Percentiles rank a stretch among this genome's conserved stretches.
Conservation (phyloP, 2,797 vertebrate species). For the Sebastes wilsoni region DNA sequence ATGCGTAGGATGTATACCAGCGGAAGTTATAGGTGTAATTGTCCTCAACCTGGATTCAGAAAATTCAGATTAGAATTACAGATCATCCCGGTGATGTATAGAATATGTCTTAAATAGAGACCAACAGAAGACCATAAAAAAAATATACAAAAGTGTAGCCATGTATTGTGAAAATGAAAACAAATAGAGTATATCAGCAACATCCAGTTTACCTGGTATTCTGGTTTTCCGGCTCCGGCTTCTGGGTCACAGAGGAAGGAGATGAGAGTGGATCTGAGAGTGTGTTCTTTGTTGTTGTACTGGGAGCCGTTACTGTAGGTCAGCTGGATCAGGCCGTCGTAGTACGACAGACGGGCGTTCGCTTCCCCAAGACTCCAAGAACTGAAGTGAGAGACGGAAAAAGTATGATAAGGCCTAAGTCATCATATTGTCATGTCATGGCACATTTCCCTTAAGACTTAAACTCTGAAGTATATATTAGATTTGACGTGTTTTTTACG, state of each 20-base stretch:
- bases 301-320: conserved; percentile 87
- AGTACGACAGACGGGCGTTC: conserved; percentile 89
- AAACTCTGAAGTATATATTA: neutral
- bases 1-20: conserved; percentile 95
- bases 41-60: conserved; percentile 86
- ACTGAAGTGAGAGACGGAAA: neutral
- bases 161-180: neutral
- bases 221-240: conserved; percentile 86
- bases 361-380: conserved; percentile 89
- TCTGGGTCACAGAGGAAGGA: conserved; percentile 93
- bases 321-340: conserved; percentile 94
- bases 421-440: neutral
- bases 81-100: neutral
- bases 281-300: conserved; percentile 88
- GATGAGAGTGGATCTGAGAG: conserved; percentile 86
- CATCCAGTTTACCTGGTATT: conserved; percentile 87
- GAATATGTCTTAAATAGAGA: neutral
- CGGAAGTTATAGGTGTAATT: conserved; percentile 93
- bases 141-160: neutral
- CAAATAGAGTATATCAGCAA: neutral
- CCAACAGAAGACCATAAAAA: neutral
- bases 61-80: neutral
- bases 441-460: neutral
- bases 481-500: too few species aligned
- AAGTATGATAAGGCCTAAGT: too few species aligned